These are phyloP conservation scores for Petrolisthes manimaculis DNA, from an alignment of 2,888 invertebrate species.

Conservation along the genomic window DNA sequence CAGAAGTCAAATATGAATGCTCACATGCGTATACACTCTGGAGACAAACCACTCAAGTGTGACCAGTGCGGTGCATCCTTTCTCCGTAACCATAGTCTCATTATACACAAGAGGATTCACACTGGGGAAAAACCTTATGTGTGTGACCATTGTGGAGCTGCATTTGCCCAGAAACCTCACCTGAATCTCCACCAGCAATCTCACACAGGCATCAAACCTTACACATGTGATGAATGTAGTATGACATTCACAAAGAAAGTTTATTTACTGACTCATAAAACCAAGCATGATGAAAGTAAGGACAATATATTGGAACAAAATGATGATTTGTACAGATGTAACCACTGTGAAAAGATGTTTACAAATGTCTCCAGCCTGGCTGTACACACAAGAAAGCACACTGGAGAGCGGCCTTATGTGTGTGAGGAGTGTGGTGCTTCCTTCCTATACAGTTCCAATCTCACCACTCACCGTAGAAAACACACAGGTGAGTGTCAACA, in stretches of 20 bases:
- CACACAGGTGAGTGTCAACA: conserved; percentile 59
- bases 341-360: conserved; percentile 48
- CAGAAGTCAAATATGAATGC: conserved; percentile 57
- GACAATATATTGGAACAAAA: conserved; percentile 40
- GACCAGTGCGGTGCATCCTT: conserved; percentile 47
- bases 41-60: conserved; percentile 48
- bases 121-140: conserved; percentile 58
- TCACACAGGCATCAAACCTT: conserved; percentile 53
- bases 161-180: conserved; percentile 52
- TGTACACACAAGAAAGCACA: conserved; percentile 56
- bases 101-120: conserved; percentile 57
- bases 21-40: conserved; percentile 49
- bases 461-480: conserved; percentile 55
- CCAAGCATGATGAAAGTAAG: conserved; percentile 56
- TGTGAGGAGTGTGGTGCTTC: conserved; percentile 56
- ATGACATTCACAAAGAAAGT: conserved; percentile 63
- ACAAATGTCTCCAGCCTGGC: conserved; percentile 46
- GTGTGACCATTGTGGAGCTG: conserved; percentile 56
- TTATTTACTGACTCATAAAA: conserved; percentile 60
- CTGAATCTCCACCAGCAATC: conserved; percentile 53
- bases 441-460: conserved; percentile 56
- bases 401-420: conserved; percentile 52
- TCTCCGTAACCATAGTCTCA: conserved; percentile 51
- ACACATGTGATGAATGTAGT: conserved; percentile 57
- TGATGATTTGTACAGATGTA: conserved; percentile 43